Percentiles rank a stretch among this genome's conserved stretches.
phyloP scores from a whole-genome alignment of 92 coral and sea anemone genomes.

The Epizoanthus fatuus region DNA sequence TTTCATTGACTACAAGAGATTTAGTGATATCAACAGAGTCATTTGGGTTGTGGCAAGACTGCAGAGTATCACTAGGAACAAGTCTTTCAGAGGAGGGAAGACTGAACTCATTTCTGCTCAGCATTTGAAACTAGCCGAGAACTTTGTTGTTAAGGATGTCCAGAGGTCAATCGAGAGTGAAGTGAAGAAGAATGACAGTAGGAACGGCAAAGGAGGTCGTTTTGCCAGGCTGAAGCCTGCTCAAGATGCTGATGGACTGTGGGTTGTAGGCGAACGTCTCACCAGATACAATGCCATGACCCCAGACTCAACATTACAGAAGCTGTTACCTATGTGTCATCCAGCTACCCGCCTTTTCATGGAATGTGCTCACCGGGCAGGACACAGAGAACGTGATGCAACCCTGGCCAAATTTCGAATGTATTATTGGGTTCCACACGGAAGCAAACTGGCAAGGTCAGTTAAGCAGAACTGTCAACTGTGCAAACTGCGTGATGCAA shows the following conservation, averaged over 20 bases:
- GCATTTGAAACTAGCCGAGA: conserved; percentile 58
- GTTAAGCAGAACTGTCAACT: conserved; percentile 68
- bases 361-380: conserved; percentile 58
- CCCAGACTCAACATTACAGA: conserved; percentile 69
- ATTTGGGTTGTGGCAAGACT: conserved; percentile 74
- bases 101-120: conserved; percentile 39
- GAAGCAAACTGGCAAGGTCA: conserved; percentile 64
- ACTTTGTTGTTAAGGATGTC: conserved; percentile 58
- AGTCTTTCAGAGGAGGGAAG: conserved; percentile 59
- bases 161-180: conserved; percentile 39
- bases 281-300: conserved; percentile 71
- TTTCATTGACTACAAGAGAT: too few relatives aligned
- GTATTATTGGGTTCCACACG: conserved; percentile 75
- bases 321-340: conserved; percentile 65
- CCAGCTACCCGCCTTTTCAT: conserved; percentile 74
- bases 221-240: conserved; percentile 60
- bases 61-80: conserved; percentile 39
- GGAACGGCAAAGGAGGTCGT: conserved; percentile 58
- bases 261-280: conserved; percentile 73
- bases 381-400: conserved; percentile 66
- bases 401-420: conserved; percentile 51
- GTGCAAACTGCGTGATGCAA: conserved; percentile 71
- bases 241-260: conserved; percentile 38
- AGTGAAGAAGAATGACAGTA: conserved; percentile 15
- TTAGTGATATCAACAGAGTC: conserved; percentile 55